Conservation (phyloP, 2,888 invertebrate genomes). For the Gortyna flavago region DNA sequence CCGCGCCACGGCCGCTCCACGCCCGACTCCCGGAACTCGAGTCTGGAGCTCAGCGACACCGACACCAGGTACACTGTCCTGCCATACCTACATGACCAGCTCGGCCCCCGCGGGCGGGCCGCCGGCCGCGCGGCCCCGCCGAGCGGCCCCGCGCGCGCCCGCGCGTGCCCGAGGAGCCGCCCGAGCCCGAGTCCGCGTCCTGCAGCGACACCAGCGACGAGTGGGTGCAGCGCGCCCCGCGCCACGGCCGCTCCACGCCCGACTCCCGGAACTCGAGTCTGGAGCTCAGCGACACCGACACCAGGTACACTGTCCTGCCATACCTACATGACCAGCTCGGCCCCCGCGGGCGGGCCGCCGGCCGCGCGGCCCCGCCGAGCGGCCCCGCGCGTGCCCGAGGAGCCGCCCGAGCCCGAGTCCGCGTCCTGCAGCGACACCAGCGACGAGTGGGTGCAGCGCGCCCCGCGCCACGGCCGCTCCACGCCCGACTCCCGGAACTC, state of each 20-base stretch:
- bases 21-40: constrained; percentile 61
- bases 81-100: no score
- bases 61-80: constrained; percentile 52
- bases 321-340: no score
- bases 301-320: constrained; percentile 22
- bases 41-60: constrained; percentile 68
- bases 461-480: constrained; percentile 55
- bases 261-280: constrained; percentile 64
- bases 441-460: constrained; percentile 79
- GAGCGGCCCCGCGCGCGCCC: constrained; percentile 49
- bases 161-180: constrained; percentile 45
- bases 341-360: background rate
- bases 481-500: constrained; percentile 60
- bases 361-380: no score
- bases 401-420: constrained; percentile 58
- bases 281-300: constrained; percentile 69
- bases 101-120: no score
- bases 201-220: constrained; percentile 79
- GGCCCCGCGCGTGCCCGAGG: constrained; percentile 51
- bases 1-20: constrained; percentile 47
- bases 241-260: constrained; percentile 37
- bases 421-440: constrained; percentile 75
- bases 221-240: constrained; percentile 76
- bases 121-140: background rate
- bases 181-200: constrained; percentile 65